Evolutionary conservation across 2,113 vertebrate species (phyloP).

Genomic region (Acinonyx jubatus): DNA sequence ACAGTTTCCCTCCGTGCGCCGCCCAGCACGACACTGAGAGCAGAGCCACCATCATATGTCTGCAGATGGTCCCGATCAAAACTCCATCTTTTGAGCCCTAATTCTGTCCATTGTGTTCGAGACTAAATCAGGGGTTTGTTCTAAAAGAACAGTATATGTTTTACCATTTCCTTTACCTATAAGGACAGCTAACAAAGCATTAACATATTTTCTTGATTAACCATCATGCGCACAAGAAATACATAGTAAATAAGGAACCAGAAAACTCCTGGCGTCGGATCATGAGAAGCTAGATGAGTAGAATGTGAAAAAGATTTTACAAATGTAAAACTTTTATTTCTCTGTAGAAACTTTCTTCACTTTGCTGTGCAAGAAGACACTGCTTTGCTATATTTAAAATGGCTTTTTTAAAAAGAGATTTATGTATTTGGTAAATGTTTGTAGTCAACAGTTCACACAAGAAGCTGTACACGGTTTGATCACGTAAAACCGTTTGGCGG

Average conservation of each 20-base stretch:
- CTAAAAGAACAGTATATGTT: constrained; percentile 76
- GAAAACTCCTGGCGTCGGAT: constrained; percentile 85
- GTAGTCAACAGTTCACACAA: constrained; percentile 96
- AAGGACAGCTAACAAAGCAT: constrained; percentile 81
- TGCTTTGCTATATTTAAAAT: constrained; percentile 97
- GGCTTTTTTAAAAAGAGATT: constrained; percentile 97
- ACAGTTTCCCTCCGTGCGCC: constrained; percentile 27
- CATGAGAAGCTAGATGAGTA: constrained; percentile 85
- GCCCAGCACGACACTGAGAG: constrained; percentile 39
- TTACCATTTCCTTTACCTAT: constrained; percentile 81
- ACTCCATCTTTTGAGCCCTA: constrained; percentile 82
- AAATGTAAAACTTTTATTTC: constrained; percentile 88
- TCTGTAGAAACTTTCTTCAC: constrained; percentile 95
- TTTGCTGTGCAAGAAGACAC: constrained; percentile 97
- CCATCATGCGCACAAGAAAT: constrained; percentile 90
- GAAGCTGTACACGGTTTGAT: constrained; percentile 97
- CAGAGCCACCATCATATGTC: constrained; percentile 15
- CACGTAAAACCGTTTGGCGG: constrained; percentile 94
- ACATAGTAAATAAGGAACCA: constrained; percentile 91
- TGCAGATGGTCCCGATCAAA: constrained; percentile 65
- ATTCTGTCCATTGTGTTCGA: constrained; percentile 65
- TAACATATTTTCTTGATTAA: constrained; percentile 78
- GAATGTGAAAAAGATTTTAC: constrained; percentile 94
- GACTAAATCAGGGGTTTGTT: constrained; percentile 83
- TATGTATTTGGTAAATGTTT: constrained; percentile 99